A percentile compares a stretch with the other conserved stretches of the same genome.
These are phyloP conservation scores for Microctonus hyperodae DNA, from an alignment of 2,888 invertebrate species.

Conservation along the genomic window DNA sequence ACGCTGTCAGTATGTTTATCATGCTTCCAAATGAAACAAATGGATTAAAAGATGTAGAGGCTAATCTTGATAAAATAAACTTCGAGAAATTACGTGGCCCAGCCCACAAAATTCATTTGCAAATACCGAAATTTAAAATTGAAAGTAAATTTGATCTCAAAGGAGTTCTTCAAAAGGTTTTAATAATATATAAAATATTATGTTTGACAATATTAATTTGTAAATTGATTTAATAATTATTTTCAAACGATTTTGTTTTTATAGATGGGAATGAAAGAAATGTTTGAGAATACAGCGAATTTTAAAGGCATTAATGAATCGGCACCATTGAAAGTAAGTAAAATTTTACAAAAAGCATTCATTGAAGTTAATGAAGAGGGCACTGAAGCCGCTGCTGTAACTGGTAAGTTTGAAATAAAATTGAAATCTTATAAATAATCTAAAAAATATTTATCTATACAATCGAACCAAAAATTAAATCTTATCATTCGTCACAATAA, in stretches of 20 bases:
- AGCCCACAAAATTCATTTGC: conserved; percentile 69
- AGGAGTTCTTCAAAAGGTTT: conserved; percentile 70
- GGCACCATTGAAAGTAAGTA: conserved; percentile 68
- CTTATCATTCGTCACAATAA: no score
- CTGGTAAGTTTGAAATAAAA: conserved; percentile 68
- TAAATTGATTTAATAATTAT: no score
- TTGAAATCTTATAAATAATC: background rate
- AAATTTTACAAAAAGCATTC: conserved; percentile 83
- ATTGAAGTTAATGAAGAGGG: conserved; percentile 90
- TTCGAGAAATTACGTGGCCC: conserved; percentile 47
- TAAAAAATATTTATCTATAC: no score
- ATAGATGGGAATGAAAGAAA: conserved; percentile 75
- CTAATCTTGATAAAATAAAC: conserved; percentile 20
- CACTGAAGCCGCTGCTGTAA: conserved; percentile 84
- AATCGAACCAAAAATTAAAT: no score
- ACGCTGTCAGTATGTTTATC: conserved; percentile 71
- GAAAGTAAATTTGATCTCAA: conserved; percentile 72
- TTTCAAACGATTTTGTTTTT: no score
- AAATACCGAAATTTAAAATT: conserved; percentile 81
- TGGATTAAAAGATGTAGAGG: conserved; percentile 71
- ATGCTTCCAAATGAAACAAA: conserved; percentile 75
- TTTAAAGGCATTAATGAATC: conserved; percentile 72
- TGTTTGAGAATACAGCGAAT: conserved; percentile 71
- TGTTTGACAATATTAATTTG: background rate
- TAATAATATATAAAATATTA: background rate